These are phyloP conservation scores for Ochropleura leucogaster DNA, from an alignment of 2,888 invertebrate species.

Conservation along the genomic window DNA sequence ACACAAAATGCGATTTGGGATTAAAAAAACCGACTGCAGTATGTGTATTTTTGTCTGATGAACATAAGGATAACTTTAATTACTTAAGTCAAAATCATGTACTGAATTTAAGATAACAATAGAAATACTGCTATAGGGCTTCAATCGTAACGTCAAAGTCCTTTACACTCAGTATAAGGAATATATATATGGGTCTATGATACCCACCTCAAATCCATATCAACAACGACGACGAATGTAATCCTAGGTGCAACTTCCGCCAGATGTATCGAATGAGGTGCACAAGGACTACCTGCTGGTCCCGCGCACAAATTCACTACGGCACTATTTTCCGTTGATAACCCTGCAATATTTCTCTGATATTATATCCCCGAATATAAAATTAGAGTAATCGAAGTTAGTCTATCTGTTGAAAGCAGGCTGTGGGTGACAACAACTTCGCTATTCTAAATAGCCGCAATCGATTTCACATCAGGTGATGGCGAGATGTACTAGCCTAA, in stretches of 20 bases:
- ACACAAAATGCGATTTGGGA: background rate
- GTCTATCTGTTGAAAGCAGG: background rate
- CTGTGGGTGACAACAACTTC: background rate
- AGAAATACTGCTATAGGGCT: no score
- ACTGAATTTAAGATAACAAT: background rate
- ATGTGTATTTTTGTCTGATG: background rate
- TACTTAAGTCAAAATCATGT: background rate
- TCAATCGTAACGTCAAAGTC: background rate
- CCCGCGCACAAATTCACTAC: slow-evolving; percentile 84
- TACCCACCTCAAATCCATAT: slow-evolving; percentile 81
- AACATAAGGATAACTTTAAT: background rate
- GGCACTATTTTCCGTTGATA: slow-evolving; percentile 85
- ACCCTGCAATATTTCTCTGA: slow-evolving; percentile 72
- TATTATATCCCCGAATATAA: background rate
- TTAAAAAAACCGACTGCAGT: background rate
- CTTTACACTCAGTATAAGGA: background rate
- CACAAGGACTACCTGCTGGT: slow-evolving; percentile 75
- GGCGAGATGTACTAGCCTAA: background rate
- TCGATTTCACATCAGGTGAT: background rate
- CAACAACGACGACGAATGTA: slow-evolving; percentile 79
- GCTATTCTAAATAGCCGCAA: background rate
- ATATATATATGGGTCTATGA: background rate
- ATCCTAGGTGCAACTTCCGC: slow-evolving; percentile 83
- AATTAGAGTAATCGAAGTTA: background rate
- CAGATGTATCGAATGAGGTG: slow-evolving; percentile 84